Evolutionary conservation across 2,797 vertebrate genomes (phyloP).

Genomic region (Sebastes cheni): DNA sequence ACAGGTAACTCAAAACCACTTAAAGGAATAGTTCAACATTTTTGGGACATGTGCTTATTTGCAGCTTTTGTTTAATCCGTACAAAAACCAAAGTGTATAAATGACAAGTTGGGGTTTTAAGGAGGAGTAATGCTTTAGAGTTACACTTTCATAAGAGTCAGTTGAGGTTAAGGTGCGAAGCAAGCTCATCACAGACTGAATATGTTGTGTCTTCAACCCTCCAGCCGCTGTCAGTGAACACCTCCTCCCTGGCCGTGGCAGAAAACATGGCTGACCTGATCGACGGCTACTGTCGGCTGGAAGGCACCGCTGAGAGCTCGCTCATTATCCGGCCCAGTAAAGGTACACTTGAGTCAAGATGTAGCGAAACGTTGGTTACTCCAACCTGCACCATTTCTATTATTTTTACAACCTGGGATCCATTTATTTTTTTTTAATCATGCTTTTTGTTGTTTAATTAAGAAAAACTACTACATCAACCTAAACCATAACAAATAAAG

Average conservation of each 20-base stretch:
- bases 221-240: constrained; percentile 90
- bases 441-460: no score
- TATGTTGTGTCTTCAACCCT: background rate
- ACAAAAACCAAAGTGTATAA: background rate
- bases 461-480: no score
- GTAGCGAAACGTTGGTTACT: background rate
- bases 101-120: background rate
- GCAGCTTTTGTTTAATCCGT: background rate
- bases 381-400: background rate
- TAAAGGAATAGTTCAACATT: background rate
- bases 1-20: constrained; percentile 77
- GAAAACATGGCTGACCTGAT: constrained; percentile 97
- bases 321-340: constrained; percentile 80
- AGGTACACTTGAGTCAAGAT: constrained; percentile 71
- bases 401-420: background rate
- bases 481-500: no score
- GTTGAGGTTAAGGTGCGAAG: background rate
- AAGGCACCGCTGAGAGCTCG: constrained; percentile 72
- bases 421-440: no score
- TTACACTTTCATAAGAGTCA: background rate
- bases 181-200: background rate
- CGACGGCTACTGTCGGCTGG: constrained; percentile 91
- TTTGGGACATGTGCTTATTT: background rate
- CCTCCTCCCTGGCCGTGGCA: constrained; percentile 85
- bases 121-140: no score